Evolutionary conservation across 2,797 vertebrate genomes (phyloP).

Genomic region (Neoniphon sammara): DNA sequence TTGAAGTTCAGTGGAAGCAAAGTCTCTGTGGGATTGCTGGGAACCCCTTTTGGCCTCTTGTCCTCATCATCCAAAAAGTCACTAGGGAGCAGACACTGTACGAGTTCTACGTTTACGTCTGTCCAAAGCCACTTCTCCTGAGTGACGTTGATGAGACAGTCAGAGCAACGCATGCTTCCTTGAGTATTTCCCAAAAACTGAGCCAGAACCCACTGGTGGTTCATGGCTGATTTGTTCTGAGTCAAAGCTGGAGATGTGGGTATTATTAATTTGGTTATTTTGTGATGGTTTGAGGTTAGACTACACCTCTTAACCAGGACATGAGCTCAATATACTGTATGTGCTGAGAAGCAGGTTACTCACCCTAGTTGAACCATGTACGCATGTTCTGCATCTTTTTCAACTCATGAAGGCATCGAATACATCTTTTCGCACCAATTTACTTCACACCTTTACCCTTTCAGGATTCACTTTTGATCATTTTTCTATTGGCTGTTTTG

Average conservation of each 20-base stretch:
- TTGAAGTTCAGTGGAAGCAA: conserved; percentile 51
- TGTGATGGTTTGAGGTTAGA: background rate
- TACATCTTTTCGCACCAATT: background rate
- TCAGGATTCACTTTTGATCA: background rate
- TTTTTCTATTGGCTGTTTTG: conserved; percentile 27
- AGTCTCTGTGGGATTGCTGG: conserved; percentile 60
- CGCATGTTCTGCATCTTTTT: conserved; percentile 5
- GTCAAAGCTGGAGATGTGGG: conserved; percentile 17
- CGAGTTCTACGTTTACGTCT: conserved; percentile 47
- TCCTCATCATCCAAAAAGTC: conserved; percentile 46
- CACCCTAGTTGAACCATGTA: conserved; percentile 33
- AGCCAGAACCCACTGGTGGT: conserved; percentile 28
- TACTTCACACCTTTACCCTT: background rate
- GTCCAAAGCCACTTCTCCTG: conserved; percentile 46
- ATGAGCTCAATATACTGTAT: background rate
- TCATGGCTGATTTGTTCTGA: conserved; percentile 17
- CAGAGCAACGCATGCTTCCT: conserved; percentile 31
- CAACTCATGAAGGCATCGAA: background rate
- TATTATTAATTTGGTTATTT: background rate
- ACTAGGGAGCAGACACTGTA: conserved; percentile 15
- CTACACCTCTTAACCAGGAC: too few relatives aligned
- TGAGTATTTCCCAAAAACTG: conserved; percentile 55
- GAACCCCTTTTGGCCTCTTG: conserved; percentile 63
- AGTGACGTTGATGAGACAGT: conserved; percentile 26
- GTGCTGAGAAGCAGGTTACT: background rate